Percentiles rank a stretch among this genome's conserved stretches.
Conservation (phyloP, 2,797 vertebrate genomes). For the Chaunax sp. region DNA sequence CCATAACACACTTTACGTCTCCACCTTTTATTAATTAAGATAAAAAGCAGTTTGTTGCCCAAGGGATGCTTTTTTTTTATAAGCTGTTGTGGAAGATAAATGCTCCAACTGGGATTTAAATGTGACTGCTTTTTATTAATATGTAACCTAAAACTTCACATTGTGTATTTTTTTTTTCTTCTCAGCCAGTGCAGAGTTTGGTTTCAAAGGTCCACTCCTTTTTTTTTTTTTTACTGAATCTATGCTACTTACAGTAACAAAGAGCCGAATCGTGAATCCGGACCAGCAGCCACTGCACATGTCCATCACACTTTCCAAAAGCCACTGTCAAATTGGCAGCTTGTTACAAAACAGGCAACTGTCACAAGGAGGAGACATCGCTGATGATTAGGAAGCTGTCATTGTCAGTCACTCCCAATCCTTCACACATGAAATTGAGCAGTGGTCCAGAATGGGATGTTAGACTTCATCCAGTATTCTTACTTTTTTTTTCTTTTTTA, state of each 20-base stretch:
- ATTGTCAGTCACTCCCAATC: conserved; percentile 35
- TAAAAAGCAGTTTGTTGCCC: background rate
- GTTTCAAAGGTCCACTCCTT: conserved; percentile 25
- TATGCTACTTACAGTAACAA: conserved; percentile 38
- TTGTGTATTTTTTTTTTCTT: background rate
- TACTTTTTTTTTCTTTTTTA: background rate
- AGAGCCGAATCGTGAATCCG: conserved; percentile 44
- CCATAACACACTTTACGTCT: background rate
- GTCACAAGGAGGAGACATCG: conserved; percentile 17
- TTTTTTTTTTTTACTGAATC: background rate
- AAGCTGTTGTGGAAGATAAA: background rate
- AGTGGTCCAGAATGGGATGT: conserved; percentile 19
- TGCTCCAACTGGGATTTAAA: background rate
- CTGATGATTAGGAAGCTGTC: conserved; percentile 60
- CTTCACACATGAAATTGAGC: conserved; percentile 40
- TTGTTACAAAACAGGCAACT: conserved; percentile 31
- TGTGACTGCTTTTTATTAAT: background rate
- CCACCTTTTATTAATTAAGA: background rate
- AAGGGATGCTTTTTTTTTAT: background rate
- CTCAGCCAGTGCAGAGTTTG: conserved; percentile 2
- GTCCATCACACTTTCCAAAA: conserved; percentile 56
- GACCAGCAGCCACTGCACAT: conserved; percentile 42
- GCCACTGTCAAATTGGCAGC: conserved; percentile 24
- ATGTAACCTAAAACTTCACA: background rate
- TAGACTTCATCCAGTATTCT: conserved; percentile 11